Conservation (phyloP, 2,797 vertebrate genomes). For the Sciurus vulgaris region DNA sequence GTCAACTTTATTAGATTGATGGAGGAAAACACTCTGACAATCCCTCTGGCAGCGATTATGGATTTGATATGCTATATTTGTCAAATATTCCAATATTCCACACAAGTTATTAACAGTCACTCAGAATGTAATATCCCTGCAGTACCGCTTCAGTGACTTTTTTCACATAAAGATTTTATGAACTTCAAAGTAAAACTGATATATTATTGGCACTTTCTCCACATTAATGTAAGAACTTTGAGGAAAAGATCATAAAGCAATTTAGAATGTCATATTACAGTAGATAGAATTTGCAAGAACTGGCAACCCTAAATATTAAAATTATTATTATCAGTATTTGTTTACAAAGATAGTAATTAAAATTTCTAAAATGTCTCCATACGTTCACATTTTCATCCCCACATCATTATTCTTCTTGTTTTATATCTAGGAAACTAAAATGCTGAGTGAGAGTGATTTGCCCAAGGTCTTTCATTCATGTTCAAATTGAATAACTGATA, state of each 20-base stretch:
- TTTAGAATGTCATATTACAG: slow-evolving; percentile 23
- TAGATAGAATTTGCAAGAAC: slow-evolving; percentile 24
- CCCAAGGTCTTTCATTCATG: neutral
- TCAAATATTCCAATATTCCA: slow-evolving; percentile 75
- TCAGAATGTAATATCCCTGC: slow-evolving; percentile 61
- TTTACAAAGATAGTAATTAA: slow-evolving; percentile 1
- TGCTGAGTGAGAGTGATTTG: slow-evolving; percentile 37
- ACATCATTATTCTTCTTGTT: neutral
- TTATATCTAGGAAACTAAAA: neutral
- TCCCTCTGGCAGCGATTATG: slow-evolving; percentile 66
- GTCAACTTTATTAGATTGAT: slow-evolving; percentile 70
- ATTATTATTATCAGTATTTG: slow-evolving; percentile 22
- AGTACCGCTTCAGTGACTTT: slow-evolving; percentile 72
- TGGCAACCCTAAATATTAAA: slow-evolving; percentile 39
- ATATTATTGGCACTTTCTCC: slow-evolving; percentile 48
- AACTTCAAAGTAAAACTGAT: slow-evolving; percentile 69
- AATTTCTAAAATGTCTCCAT: neutral
- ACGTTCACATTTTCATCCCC: neutral
- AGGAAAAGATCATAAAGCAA: neutral
- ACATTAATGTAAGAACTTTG: slow-evolving; percentile 24
- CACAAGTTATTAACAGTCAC: slow-evolving; percentile 71
- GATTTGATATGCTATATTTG: slow-evolving; percentile 75
- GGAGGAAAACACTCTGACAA: slow-evolving; percentile 44
- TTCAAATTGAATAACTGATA: slow-evolving; percentile 19
- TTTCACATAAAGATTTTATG: slow-evolving; percentile 75